Evolutionary conservation across 2,113 vertebrate species (phyloP), one percentile per base, ranked within the genome.

Genomic region (Myotis lucifugus): DNA sequence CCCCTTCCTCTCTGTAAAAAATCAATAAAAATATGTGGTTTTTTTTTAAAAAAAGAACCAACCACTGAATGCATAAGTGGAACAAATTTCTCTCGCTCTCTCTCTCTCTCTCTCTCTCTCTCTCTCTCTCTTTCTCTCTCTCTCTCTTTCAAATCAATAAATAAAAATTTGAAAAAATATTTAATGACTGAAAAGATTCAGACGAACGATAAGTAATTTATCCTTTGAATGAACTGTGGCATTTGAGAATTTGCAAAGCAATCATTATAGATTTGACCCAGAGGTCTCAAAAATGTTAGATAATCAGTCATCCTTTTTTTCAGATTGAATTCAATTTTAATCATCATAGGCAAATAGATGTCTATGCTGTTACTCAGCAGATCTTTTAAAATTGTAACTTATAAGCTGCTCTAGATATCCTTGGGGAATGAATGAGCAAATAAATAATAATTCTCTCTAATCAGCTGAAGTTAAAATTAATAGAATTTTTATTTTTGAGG

Each of bases 221-320:
- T 50, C 8, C 27, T 42, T 93, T 83, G 13, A 29, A 50, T 85
- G 34, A 74, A 61, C 13, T 40, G 27, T 56, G 7, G 48, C 23
- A 37, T 69, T 85, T 92, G 72, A 91, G 70, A 96, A 70, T 89
- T 93, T 93, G 66, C 54, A 74, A 83, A 88, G 3, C 27, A 48
- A 40, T 61, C 59, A 73, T 77, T 52, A 50, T 21, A 77, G 25
- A 82, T 77, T 54, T 12, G 40, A 88, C 23, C 18, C 34, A 56
- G 54, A 88, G 10, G 3, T 88, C 50, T 83, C 54, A 83, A 8
- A 76, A 88, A 94, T 32, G 42, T 59, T 76, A 48, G 9, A 21
- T 32, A 78, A 81, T 88, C 12, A 64, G 15, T 29, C 66, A 48
- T 77, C 27, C n/a, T 59, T 61, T 52, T 21, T 23, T 84, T 61